Evolutionary conservation across 2,888 invertebrate genomes (phyloP).

Genomic region (Axea sp.): DNA sequence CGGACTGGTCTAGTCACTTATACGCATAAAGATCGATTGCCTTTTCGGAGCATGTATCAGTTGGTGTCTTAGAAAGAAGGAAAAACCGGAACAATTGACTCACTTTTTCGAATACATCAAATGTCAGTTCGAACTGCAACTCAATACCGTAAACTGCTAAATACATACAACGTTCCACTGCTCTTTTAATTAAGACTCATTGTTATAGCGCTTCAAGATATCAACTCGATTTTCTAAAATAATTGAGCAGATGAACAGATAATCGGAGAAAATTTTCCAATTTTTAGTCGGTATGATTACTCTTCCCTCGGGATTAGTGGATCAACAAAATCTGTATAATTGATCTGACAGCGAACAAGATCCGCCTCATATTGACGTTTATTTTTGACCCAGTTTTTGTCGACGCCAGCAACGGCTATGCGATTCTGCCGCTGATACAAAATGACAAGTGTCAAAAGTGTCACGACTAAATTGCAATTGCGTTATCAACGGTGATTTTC

Average conservation of each 20-base stretch:
- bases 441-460: slow-evolving; percentile 34
- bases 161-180: slow-evolving; percentile 13
- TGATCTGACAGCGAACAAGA: slow-evolving; percentile 32
- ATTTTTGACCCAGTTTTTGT: slow-evolving; percentile 49
- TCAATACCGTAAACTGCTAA: slow-evolving; percentile 16
- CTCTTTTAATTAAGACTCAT: slow-evolving; percentile 33
- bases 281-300: slow-evolving; percentile 17
- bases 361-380: slow-evolving; percentile 41
- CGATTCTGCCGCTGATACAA: slow-evolving; percentile 36
- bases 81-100: slow-evolving; percentile 71
- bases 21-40: slow-evolving; percentile 43
- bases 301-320: neutral
- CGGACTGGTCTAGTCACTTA: slow-evolving; percentile 40
- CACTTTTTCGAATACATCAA: slow-evolving; percentile 46
- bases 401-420: slow-evolving; percentile 23
- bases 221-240: no score
- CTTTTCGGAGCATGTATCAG: slow-evolving; percentile 44
- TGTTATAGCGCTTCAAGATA: no score
- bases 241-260: no score
- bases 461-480: slow-evolving; percentile 28
- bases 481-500: no score
- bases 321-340: slow-evolving; percentile 16
- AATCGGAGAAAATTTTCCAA: slow-evolving; percentile 8
- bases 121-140: slow-evolving; percentile 17
- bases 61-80: slow-evolving; percentile 66